phyloP scores from a whole-genome alignment of 2,113 vertebrate genomes.

The Neodon shergylaensis region DNA sequence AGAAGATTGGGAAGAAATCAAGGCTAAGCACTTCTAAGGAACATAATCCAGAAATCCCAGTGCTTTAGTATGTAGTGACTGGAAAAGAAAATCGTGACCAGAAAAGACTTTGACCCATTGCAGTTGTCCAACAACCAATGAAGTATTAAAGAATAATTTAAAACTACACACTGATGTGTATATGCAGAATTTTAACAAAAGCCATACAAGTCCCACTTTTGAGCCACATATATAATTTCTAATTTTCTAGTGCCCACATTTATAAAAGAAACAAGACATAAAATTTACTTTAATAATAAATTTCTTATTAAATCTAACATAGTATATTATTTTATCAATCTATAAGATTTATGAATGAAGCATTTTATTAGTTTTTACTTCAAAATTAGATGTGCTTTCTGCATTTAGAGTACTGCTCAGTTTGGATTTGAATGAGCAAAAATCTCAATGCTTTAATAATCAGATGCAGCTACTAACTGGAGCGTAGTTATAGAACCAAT shows the following conservation, averaged over 20 bases:
- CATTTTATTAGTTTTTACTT: conserved; percentile 25
- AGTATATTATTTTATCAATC: not conserved
- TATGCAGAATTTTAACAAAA: not conserved
- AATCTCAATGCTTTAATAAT: not conserved
- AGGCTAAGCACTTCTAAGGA: conserved; percentile 5
- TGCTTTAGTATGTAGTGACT: not conserved
- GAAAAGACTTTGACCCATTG: not conserved
- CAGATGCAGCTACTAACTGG: not conserved
- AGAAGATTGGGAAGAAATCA: conserved; percentile 19
- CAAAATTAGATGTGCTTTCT: not conserved
- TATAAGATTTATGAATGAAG: not conserved
- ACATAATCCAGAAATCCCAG: not conserved
- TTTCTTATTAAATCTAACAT: conserved; percentile 16
- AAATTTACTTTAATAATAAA: not conserved
- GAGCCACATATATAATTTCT: not conserved
- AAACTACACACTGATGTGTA: not conserved
- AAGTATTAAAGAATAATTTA: conserved; percentile 42
- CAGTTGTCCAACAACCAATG: not conserved
- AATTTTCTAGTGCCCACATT: conserved; percentile 8
- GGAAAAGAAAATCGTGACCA: conserved; percentile 31
- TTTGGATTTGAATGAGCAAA: not conserved
- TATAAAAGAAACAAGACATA: not conserved
- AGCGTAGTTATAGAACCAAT: not conserved
- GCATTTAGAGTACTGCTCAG: not conserved
- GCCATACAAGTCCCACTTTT: not conserved